Evolutionary conservation across 2,113 vertebrate genomes (phyloP).

Genomic region (Cheilinus undulatus): DNA sequence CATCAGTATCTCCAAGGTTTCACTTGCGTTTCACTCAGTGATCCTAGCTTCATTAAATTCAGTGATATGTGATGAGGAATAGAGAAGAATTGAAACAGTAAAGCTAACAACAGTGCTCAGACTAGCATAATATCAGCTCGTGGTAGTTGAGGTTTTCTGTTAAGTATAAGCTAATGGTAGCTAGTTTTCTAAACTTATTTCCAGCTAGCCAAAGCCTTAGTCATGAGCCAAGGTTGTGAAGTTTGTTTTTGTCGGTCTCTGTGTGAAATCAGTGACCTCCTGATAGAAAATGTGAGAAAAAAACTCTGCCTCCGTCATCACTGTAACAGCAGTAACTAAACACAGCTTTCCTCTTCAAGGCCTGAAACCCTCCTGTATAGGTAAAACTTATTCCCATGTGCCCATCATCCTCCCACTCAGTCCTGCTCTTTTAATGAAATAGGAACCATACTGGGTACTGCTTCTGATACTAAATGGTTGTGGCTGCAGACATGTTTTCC

Average conservation of each 20-base stretch:
- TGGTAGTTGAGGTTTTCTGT: too few relatives aligned
- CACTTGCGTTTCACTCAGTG: too few relatives aligned
- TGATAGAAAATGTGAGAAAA: not conserved
- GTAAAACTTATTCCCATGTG: slow-evolving; percentile 46
- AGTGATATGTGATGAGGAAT: too few relatives aligned
- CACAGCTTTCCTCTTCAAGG: not conserved
- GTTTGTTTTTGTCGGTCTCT: not conserved
- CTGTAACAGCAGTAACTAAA: not conserved
- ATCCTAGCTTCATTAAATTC: too few relatives aligned
- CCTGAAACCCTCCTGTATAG: slow-evolving; percentile 23
- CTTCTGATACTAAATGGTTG: slow-evolving; percentile 70
- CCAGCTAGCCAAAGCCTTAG: not conserved
- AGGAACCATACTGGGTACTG: slow-evolving; percentile 58
- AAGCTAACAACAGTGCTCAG: too few relatives aligned
- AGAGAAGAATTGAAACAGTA: too few relatives aligned
- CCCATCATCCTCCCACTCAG: slow-evolving; percentile 33
- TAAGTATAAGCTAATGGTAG: not conserved
- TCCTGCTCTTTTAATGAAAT: slow-evolving; percentile 55
- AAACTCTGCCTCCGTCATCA: not conserved
- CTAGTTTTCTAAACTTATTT: not conserved
- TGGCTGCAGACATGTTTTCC: slow-evolving; percentile 73
- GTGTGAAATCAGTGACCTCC: not conserved
- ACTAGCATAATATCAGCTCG: too few relatives aligned
- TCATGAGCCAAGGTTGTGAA: not conserved
- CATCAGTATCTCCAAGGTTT: too few relatives aligned